Conservation (phyloP, 2,888 invertebrate species). For the Parnassius smintheus region DNA sequence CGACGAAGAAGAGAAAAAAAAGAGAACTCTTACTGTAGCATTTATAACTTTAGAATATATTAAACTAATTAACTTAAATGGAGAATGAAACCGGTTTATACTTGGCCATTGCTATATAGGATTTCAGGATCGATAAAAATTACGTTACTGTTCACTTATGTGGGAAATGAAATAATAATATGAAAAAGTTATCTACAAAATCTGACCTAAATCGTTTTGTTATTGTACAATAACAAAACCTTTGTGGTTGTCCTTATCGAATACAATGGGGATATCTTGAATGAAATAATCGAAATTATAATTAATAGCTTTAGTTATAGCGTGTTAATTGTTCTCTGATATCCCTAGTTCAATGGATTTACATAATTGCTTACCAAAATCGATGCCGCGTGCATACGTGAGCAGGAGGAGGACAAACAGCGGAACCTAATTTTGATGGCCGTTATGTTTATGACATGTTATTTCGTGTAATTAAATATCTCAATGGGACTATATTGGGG, state of each 20-base stretch:
- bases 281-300: slow-evolving; percentile 14
- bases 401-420: slow-evolving; percentile 16
- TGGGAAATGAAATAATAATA: too few species aligned
- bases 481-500: neutral
- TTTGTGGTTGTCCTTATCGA: slow-evolving; percentile 3
- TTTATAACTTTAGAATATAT: too few species aligned
- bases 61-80: too few species aligned
- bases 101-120: too few species aligned
- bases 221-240: slow-evolving; percentile 5
- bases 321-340: slow-evolving; percentile 13
- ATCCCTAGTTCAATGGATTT: slow-evolving; percentile 29
- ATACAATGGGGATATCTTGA: slow-evolving; percentile 3
- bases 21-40: too few species aligned
- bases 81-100: too few species aligned
- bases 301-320: slow-evolving; percentile 20
- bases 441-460: slow-evolving; percentile 1
- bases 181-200: too few species aligned
- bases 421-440: slow-evolving; percentile 21
- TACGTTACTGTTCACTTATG: too few species aligned
- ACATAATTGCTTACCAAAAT: slow-evolving; percentile 40
- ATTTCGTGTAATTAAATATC: slow-evolving; percentile 2
- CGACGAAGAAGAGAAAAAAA: too few species aligned
- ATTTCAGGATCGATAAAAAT: too few species aligned
- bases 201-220: too few species aligned
- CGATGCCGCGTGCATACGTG: slow-evolving; percentile 35